phyloP scores from a whole-genome alignment of 23 tunicate species.

The Ascidia mentula region DNA sequence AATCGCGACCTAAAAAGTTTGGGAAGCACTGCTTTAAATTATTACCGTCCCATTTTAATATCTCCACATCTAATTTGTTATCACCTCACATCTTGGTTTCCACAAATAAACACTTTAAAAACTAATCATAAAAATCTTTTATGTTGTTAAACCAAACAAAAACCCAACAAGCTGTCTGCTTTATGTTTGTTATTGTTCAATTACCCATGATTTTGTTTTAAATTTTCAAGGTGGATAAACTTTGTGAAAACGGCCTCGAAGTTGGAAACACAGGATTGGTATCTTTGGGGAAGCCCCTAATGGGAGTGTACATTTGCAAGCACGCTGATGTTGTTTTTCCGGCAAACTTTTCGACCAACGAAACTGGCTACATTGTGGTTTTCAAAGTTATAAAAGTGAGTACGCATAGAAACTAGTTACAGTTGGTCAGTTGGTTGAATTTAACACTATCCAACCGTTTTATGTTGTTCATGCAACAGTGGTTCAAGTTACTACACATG shows the following conservation, averaged over 20 bases:
- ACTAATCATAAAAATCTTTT: too few relatives aligned
- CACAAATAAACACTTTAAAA: too few relatives aligned
- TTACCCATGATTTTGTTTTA: background rate
- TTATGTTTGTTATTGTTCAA: too few relatives aligned
- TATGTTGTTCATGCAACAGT: background rate
- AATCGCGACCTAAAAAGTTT: too few relatives aligned
- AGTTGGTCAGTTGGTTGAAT: background rate
- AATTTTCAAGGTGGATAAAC: slow-evolving; percentile 36
- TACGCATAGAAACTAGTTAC: too few relatives aligned
- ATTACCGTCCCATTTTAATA: too few relatives aligned
- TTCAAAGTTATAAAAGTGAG: slow-evolving; percentile 81
- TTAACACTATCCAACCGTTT: background rate
- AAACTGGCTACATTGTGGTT: slow-evolving; percentile 57
- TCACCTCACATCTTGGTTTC: too few relatives aligned
- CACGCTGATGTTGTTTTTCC: slow-evolving; percentile 80
- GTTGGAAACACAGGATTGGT: slow-evolving; percentile 46
- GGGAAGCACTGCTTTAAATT: too few relatives aligned
- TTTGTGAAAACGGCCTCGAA: slow-evolving; percentile 57
- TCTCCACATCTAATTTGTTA: too few relatives aligned
- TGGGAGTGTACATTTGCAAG: slow-evolving; percentile 86
- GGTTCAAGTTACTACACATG: too few relatives aligned
- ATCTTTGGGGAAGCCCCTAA: slow-evolving; percentile 62
- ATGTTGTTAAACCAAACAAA: too few relatives aligned
- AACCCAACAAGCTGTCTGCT: too few relatives aligned
- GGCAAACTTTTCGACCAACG: slow-evolving; percentile 19